These are phyloP conservation scores for Pseudochirops cupreus DNA, from an alignment of 2,797 vertebrate species.

Conservation along the genomic window DNA sequence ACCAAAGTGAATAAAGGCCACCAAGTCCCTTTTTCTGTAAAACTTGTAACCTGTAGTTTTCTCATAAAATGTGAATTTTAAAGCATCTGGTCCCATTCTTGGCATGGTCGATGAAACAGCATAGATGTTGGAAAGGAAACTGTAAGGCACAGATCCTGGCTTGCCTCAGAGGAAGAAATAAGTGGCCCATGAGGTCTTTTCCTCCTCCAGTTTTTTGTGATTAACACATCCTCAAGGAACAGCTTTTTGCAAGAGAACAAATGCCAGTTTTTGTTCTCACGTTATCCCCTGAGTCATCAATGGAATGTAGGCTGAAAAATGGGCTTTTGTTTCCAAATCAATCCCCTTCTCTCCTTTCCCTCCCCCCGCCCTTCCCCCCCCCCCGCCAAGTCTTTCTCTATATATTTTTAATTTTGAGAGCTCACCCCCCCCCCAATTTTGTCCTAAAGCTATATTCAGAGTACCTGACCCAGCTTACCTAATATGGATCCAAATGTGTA, in stretches of 20 bases:
- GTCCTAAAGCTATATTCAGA: neutral
- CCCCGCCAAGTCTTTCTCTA: neutral
- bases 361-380: neutral
- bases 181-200: conserved; percentile 57
- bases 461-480: neutral
- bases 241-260: conserved; percentile 24
- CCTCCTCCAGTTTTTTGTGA: conserved; percentile 50
- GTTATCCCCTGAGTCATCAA: conserved; percentile 18
- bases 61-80: conserved; percentile 62
- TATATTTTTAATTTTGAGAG: neutral
- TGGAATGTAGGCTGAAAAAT: conserved; percentile 51
- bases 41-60: conserved; percentile 49
- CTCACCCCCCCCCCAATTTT: neutral
- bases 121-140: conserved; percentile 54
- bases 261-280: conserved; percentile 37
- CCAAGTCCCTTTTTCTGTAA: conserved; percentile 35
- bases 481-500: neutral
- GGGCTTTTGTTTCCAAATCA: conserved; percentile 19
- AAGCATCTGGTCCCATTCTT: conserved; percentile 42
- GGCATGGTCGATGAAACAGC: conserved; percentile 28
- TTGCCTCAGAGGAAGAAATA: conserved; percentile 63
- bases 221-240: conserved; percentile 56
- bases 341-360: neutral
- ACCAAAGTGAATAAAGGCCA: conserved; percentile 12
- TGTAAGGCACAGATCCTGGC: conserved; percentile 58